A percentile compares a stretch with the other conserved stretches of the same genome.
Conservation (phyloP, 2,113 vertebrate species). For the Deroptyus accipitrinus region DNA sequence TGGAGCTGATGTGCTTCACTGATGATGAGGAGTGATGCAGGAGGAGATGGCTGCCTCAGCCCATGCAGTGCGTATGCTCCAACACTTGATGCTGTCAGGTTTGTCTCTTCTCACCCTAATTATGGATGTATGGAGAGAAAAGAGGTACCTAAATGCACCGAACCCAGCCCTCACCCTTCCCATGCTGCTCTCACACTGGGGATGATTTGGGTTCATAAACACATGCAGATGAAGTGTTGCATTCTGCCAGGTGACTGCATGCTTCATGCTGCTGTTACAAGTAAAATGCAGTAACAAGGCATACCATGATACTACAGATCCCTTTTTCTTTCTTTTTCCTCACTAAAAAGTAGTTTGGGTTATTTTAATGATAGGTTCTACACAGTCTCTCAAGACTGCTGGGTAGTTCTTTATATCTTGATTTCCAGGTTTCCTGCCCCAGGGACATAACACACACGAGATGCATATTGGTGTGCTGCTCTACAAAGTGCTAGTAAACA, state of each 20-base stretch:
- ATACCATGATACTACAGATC: fast-evolving
- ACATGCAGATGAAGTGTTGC: neutral
- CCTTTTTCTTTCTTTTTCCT: neutral
- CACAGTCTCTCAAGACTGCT: fast-evolving
- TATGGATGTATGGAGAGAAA: fast-evolving
- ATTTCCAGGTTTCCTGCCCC: neutral
- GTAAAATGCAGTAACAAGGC: neutral
- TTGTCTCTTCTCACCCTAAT: neutral
- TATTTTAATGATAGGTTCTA: neutral
- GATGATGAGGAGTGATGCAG: neutral
- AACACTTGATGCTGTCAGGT: neutral
- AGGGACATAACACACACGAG: neutral
- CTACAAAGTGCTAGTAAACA: neutral
- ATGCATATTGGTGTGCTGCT: neutral
- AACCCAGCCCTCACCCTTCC: neutral
- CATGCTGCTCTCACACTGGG: neutral
- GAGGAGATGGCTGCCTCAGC: neutral
- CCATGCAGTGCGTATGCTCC: fast-evolving
- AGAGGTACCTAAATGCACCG: neutral
- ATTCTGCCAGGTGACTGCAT: neutral
- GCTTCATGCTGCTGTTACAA: neutral
- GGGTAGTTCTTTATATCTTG: neutral
- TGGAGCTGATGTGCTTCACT: neutral
- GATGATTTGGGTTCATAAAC: neutral
- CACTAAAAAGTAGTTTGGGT: neutral